Percentiles rank a stretch among this genome's conserved stretches.
Evolutionary conservation across 2,888 invertebrate species (phyloP).

Genomic region (Caenorhabditis uteleia): DNA sequence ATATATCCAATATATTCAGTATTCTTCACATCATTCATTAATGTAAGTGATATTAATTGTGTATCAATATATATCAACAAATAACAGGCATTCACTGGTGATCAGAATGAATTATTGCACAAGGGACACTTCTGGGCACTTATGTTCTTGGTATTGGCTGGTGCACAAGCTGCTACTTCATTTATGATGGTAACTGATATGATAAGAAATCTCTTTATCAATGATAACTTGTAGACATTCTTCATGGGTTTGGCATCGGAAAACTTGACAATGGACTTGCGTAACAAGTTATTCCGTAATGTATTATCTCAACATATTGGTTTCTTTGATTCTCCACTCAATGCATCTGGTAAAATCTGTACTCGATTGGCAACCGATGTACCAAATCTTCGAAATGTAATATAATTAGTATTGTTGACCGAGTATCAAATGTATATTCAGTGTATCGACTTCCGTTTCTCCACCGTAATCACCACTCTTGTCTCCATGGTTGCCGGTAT

Average conservation of each 20-base stretch:
- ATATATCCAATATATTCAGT: conserved; percentile 72
- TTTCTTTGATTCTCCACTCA: conserved; percentile 72
- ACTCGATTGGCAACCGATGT: conserved; percentile 72
- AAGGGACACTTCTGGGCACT: conserved; percentile 72
- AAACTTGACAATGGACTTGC: conserved; percentile 69
- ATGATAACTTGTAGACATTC: conserved; percentile 47
- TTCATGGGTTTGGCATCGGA: conserved; percentile 70
- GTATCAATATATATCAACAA: neutral
- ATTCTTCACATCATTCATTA: conserved; percentile 69
- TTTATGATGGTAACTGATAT: conserved; percentile 54
- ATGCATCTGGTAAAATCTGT: conserved; percentile 70
- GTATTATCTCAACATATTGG: conserved; percentile 71
- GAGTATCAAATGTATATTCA: conserved; percentile 38
- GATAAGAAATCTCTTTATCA: neutral
- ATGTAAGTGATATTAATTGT: too few species aligned
- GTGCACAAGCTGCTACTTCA: conserved; percentile 69
- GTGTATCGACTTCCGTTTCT: conserved; percentile 72
- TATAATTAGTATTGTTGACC: neutral
- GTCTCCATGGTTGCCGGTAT: conserved; percentile 57
- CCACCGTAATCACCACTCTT: conserved; percentile 70
- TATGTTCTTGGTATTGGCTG: conserved; percentile 70
- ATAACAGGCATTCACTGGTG: conserved; percentile 54
- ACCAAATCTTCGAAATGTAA: conserved; percentile 70
- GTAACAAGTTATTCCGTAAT: conserved; percentile 70
- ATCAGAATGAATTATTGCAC: conserved; percentile 64